Conservation (phyloP, 2,888 invertebrate genomes). For the Hemistola chrysoprasaria region DNA sequence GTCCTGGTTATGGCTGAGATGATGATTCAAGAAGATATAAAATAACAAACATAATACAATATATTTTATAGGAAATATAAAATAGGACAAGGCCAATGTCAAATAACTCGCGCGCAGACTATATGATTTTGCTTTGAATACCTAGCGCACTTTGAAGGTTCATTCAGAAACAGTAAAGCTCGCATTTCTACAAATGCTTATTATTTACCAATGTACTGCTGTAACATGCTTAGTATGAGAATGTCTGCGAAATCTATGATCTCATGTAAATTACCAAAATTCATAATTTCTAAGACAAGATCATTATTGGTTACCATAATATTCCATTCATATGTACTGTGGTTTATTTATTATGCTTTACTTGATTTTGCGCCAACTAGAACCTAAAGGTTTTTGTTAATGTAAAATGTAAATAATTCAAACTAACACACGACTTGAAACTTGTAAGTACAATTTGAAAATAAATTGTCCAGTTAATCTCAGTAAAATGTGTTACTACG, state of each 20-base stretch:
- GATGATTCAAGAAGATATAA: no score
- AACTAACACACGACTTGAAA: constrained; percentile 12
- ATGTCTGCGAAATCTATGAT: constrained; percentile 52
- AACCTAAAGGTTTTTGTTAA: not conserved
- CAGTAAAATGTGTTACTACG: constrained; percentile 20
- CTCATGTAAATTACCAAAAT: constrained; percentile 70
- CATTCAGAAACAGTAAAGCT: no score
- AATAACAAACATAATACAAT: no score
- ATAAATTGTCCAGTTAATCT: constrained; percentile 15
- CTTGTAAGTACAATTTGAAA: constrained; percentile 26
- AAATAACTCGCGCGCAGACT: no score
- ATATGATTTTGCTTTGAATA: no score
- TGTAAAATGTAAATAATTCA: constrained; percentile 12
- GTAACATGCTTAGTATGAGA: no score
- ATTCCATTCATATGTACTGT: constrained; percentile 11
- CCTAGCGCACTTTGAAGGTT: no score
- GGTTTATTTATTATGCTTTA: constrained; percentile 8
- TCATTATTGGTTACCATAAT: constrained; percentile 50
- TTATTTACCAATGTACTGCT: no score
- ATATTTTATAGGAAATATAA: no score
- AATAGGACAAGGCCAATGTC: no score
- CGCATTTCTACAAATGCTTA: no score
- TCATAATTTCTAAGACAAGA: constrained; percentile 43
- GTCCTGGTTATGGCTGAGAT: no score
- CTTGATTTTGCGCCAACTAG: not conserved